Evolutionary conservation across 2,797 vertebrate species (phyloP), one percentile per base, ranked within the genome.

Genomic region (Dallia pectoralis): DNA sequence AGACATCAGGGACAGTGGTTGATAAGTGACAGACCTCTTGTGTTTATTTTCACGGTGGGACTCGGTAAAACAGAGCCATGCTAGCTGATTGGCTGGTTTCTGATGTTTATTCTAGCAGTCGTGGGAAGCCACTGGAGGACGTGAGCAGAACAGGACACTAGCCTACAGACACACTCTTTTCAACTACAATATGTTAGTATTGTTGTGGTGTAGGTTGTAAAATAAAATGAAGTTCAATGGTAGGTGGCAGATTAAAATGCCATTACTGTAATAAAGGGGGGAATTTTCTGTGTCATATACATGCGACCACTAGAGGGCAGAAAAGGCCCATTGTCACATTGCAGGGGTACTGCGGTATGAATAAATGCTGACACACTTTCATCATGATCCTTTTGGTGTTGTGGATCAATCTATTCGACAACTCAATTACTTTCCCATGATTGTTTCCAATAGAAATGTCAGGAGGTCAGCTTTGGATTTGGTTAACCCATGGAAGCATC

Each of bases 1-100:
- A 86, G 87, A 89, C 80, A 87, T 73, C 16, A 74, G 83, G 86
- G 86, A 71, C 88, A 90, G 89, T 59, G 84, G 87, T 89, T 88
- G 80, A 84, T 81, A 47, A 74, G 56, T 70, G 78, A 69, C 76
- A 85, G 66, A 29, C 40, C 71, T 86, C 74, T 81, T 63, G 30
- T 32, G 22, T 59, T 70, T 44, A 33, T n/a, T 8, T 19, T 16
- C 59, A 65, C 16, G 22, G 66, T 73, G 71, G 68, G 69, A 70
- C 44, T 69, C 66, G 63, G 51, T 44, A 67, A 64, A 73, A 48
- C 40, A 51, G 66, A 65, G 47, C n/a, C 61, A 72, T 62, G 48
- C 27, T 15, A 32, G 74, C n/a, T 69, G 61, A 88, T 84, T 87
- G 83, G 82, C 66, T 81, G 27, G 0, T 7, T 32, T 47, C 48